Percentiles rank a stretch among this genome's conserved stretches.
These are phyloP conservation scores for Xestobium rufovillosum DNA, from an alignment of 2,888 invertebrate species.

Conservation along the genomic window DNA sequence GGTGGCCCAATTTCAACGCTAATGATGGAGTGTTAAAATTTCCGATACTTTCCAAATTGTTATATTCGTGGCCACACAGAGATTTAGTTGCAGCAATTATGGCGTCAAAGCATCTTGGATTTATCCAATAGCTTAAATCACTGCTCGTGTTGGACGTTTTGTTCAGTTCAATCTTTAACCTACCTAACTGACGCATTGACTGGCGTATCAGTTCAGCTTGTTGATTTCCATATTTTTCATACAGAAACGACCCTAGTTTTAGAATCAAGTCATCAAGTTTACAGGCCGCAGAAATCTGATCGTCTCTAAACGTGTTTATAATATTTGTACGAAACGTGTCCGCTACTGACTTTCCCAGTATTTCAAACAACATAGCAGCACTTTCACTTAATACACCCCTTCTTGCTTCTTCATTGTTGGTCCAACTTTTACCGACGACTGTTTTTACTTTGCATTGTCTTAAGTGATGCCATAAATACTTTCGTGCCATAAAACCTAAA, in stretches of 20 bases:
- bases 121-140: constrained; percentile 10
- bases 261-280: constrained; percentile 8
- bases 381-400: constrained; percentile 10
- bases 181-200: constrained; percentile 15
- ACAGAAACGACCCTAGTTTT: constrained; percentile 16
- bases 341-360: constrained; percentile 7
- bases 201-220: constrained; percentile 17
- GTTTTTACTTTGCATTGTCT: constrained; percentile 15
- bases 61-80: constrained; percentile 2
- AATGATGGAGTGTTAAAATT: constrained; percentile 10
- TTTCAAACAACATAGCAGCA: constrained; percentile 13
- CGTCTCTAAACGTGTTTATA: constrained; percentile 13
- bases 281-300: constrained; percentile 10
- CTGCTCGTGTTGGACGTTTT: constrained; percentile 6
- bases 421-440: not conserved
- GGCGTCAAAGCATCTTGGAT: constrained; percentile 13
- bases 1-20: constrained; percentile 19
- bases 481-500: not conserved
- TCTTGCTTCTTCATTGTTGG: constrained; percentile 2
- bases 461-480: constrained; percentile 16
- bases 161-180: constrained; percentile 10
- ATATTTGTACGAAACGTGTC: constrained; percentile 11
- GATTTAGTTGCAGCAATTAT: constrained; percentile 13
- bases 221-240: constrained; percentile 18
- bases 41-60: constrained; percentile 6